Evolutionary conservation across 1,140 invertebrate genomes (phyloP).

Genomic region (Brachionus rubens): DNA sequence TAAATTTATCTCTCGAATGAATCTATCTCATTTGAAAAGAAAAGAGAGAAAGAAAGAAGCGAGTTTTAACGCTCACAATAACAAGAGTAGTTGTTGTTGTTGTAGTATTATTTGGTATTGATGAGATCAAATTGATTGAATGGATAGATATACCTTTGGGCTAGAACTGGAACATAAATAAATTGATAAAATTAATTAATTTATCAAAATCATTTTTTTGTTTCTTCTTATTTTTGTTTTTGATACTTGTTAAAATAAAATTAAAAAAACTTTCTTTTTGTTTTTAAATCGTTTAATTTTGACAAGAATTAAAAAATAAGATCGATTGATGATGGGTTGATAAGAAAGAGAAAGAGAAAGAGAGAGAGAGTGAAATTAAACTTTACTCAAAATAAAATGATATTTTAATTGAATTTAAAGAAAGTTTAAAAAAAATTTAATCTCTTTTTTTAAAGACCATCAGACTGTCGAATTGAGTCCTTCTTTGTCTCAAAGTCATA

Average conservation of each 20-base stretch:
- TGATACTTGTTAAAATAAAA: background rate
- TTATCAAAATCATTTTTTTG: background rate
- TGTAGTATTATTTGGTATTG: no score
- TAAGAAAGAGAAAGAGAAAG: no score
- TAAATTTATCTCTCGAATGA: no score
- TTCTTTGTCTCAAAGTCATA: no score
- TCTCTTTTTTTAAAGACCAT: background rate
- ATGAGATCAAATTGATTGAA: background rate
- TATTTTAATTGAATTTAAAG: conserved; percentile 28
- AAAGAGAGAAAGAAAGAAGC: no score
- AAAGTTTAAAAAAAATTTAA: no score
- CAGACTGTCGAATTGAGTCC: conserved; percentile 15
- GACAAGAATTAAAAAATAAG: background rate
- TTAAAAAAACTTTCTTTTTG: background rate
- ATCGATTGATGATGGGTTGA: background rate
- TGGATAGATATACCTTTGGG: conserved; percentile 20
- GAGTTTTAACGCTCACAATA: no score
- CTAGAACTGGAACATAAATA: conserved; percentile 33
- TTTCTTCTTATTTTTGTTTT: background rate
- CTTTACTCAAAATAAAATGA: background rate
- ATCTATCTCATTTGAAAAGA: no score
- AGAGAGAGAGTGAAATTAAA: no score
- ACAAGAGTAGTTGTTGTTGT: no score
- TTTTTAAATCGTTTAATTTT: background rate
- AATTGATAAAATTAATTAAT: conserved; percentile 37